These are phyloP conservation scores for Ophthalmolycus amberensis DNA, from an alignment of 2,113 vertebrate species.

Conservation along the genomic window DNA sequence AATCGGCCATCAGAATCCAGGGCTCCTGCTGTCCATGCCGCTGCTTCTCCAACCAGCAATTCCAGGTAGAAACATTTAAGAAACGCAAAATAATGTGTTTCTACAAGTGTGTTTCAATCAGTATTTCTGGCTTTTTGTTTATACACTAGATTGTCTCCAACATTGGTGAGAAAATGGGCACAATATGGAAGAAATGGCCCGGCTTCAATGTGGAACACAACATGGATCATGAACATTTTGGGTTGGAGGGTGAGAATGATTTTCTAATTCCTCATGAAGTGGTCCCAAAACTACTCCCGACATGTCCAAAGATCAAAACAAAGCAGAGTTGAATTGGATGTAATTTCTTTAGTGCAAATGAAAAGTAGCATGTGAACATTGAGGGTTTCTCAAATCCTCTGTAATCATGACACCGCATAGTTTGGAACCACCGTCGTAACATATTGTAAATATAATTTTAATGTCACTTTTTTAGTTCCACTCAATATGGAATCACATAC, in stretches of 20 bases:
- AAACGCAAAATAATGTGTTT: background rate
- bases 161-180: conserved; percentile 73
- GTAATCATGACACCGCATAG: background rate
- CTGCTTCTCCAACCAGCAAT: conserved; percentile 80
- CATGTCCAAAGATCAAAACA: background rate
- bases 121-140: background rate
- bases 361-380: background rate
- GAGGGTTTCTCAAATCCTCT: background rate
- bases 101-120: background rate
- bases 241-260: conserved; percentile 80
- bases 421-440: background rate
- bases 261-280: background rate
- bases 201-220: conserved; percentile 83
- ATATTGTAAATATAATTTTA: background rate
- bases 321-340: background rate
- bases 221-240: conserved; percentile 88
- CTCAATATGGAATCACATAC: conserved; percentile 71
- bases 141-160: conserved; percentile 76
- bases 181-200: conserved; percentile 84
- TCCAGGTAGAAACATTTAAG: conserved; percentile 77
- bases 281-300: background rate
- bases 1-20: conserved; percentile 48
- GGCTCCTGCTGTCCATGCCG: conserved; percentile 83
- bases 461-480: conserved; percentile 74
- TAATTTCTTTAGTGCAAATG: background rate